These are phyloP conservation scores for Agapostemon virescens DNA, from an alignment of 2,888 invertebrate species.

Conservation along the genomic window DNA sequence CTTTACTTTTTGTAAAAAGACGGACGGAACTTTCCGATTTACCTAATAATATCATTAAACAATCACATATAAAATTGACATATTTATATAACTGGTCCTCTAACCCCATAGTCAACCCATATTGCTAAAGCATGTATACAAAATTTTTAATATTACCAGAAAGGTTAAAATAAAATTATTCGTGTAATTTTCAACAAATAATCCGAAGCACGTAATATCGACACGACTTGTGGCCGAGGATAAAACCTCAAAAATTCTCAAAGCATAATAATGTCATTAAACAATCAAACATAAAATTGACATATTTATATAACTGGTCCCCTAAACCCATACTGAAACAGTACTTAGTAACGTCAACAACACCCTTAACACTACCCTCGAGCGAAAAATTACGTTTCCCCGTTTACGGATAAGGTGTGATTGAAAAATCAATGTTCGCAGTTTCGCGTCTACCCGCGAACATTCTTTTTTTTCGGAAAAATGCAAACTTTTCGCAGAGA, in stretches of 20 bases:
- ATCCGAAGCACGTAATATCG: not conserved
- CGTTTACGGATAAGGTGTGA: not conserved
- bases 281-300: not conserved
- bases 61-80: no score
- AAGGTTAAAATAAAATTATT: not conserved
- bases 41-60: no score
- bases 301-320: not conserved
- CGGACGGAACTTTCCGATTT: no score
- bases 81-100: no score
- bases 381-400: not conserved
- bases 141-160: not conserved
- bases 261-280: not conserved
- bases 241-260: not conserved
- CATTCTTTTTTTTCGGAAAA: not conserved
- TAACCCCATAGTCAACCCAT: no score
- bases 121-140: no score
- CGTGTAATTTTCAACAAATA: not conserved
- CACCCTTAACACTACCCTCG: not conserved
- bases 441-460: not conserved
- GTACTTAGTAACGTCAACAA: not conserved
- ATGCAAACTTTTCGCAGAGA: not conserved
- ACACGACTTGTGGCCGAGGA: no score
- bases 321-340: not conserved
- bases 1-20: no score
- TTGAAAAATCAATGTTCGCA: slow-evolving; percentile 13